Evolutionary conservation across 2,888 invertebrate genomes (phyloP).

Genomic region (Melipona beecheii): DNA sequence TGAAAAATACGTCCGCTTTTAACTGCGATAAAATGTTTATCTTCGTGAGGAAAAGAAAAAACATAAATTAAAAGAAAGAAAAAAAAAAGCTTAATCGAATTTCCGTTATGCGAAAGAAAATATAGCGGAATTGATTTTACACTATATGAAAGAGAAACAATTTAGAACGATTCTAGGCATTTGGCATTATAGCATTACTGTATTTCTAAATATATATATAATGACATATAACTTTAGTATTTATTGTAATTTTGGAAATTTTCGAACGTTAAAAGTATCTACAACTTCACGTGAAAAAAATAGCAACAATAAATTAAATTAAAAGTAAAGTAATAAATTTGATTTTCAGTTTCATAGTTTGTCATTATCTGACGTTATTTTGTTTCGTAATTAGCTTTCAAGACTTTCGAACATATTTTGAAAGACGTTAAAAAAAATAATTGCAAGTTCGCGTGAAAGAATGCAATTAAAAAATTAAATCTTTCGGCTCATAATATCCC

Average conservation of each 20-base stretch:
- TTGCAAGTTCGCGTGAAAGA: too few relatives aligned
- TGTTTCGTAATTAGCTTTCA: background rate
- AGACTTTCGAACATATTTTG: too few relatives aligned
- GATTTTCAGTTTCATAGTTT: background rate
- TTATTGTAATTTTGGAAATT: background rate
- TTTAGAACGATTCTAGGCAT: background rate
- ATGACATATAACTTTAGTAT: background rate
- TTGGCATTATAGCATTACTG: background rate
- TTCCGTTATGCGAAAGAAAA: background rate
- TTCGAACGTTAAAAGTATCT: background rate
- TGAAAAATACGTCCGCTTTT: background rate
- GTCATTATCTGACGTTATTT: background rate
- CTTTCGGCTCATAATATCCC: too few relatives aligned
- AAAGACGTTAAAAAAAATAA: too few relatives aligned
- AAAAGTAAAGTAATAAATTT: background rate
- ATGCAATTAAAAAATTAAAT: too few relatives aligned
- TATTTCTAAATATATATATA: background rate
- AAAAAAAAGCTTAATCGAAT: too few relatives aligned
- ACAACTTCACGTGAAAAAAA: background rate
- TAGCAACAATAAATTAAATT: background rate
- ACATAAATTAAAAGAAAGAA: background rate
- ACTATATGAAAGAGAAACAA: background rate
- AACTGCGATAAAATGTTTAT: background rate
- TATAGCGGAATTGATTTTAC: background rate
- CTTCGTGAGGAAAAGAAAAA: background rate